Evolutionary conservation across 2,113 vertebrate genomes (phyloP), one percentile per base, ranked within the genome.

Genomic region (Perccottus glenii): DNA sequence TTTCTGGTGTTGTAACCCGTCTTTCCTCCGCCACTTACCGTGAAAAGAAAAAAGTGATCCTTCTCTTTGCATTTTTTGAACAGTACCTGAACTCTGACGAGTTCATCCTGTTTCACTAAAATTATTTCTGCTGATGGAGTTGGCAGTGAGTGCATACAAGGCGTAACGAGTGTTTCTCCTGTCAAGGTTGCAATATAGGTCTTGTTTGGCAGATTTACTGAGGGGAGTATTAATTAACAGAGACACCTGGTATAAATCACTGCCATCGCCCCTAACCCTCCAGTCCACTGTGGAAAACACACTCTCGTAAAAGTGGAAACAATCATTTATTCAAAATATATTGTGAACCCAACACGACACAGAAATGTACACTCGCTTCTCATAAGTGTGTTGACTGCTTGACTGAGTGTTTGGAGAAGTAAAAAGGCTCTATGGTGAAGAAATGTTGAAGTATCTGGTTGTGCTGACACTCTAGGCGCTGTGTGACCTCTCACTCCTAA

Each of bases 211-310:
- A 66, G 81, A 49, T 63, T 68, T 47, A 45, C 70, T 80, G 51
- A 52, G 56, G 70, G 33, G 45, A 60, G 46, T 55, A 58, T 56
- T 82, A 67, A 82, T 87, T 85, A 81, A 85, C 74, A 42, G 35
- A 46, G 75, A 82, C 81, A 89, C 76, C 73, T 85, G 81, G 55
- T 86, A 51, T 47, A 60, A 53, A 61, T 78, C 67, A 61, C 42
- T 33, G 57, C 61, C 59, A 44, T 32, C 45, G 16, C 32, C 51
- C 4, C 60, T 14, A 6, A 43, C 33, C 52, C 5, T 15, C 60
- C 51, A 45, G 60, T 46, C 33, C 5, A 67, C 69, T 33, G 44
- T 64, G 51, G 42, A 27, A 27, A 27, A 27, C n/a, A n/a, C n/a
- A 4, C 7, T 38, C 36, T 38, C 7, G 36, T 38, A 38, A 38